Conservation (phyloP, 2,888 invertebrate genomes). For the Sthenelais limicola region DNA sequence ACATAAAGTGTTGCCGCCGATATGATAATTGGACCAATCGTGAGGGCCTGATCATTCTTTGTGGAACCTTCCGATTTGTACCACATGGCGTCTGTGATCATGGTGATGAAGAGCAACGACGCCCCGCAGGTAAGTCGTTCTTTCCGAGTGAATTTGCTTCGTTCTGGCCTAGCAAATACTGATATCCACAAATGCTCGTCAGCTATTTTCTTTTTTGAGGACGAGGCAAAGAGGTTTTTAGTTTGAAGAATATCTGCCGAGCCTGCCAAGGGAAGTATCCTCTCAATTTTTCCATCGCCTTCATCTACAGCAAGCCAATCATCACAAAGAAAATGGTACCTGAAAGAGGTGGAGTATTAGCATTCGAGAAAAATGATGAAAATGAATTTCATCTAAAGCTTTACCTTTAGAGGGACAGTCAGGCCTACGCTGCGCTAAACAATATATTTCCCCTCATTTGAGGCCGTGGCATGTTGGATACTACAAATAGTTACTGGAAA, state of each 20-base stretch:
- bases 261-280: slow-evolving; percentile 69
- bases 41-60: neutral
- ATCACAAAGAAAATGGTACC: slow-evolving; percentile 61
- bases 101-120: slow-evolving; percentile 57
- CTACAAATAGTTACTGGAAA: too few species aligned
- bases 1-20: slow-evolving; percentile 29
- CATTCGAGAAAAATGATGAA: too few species aligned
- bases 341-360: too few species aligned
- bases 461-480: too few species aligned
- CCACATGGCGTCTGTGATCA: slow-evolving; percentile 60
- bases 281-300: slow-evolving; percentile 71
- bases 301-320: slow-evolving; percentile 71
- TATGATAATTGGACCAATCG: slow-evolving; percentile 40
- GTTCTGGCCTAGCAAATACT: slow-evolving; percentile 37
- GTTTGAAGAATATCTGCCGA: slow-evolving; percentile 69
- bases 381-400: too few species aligned
- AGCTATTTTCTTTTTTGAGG: slow-evolving; percentile 21
- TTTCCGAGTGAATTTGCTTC: slow-evolving; percentile 33
- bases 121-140: slow-evolving; percentile 59
- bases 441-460: too few species aligned
- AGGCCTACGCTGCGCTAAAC: too few species aligned
- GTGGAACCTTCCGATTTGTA: slow-evolving; percentile 39
- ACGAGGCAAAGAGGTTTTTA: slow-evolving; percentile 67
- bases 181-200: slow-evolving; percentile 46
- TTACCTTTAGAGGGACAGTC: too few species aligned